Conservation (phyloP, 1,140 invertebrate species). For the Choristoneura fumiferana region DNA sequence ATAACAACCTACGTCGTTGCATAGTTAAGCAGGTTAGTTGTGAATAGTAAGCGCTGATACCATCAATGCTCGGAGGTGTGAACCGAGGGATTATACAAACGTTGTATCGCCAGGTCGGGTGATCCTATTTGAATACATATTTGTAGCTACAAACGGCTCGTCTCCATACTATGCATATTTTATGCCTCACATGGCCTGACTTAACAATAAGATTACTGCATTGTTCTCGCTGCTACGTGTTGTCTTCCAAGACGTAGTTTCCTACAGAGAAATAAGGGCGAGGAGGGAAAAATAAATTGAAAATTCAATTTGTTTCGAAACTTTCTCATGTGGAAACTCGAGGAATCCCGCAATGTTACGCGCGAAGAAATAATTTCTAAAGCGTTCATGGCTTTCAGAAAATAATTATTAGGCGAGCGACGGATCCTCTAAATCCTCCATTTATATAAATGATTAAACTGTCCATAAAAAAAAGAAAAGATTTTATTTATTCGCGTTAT, state of each 20-base stretch:
- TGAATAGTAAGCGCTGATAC: conserved; percentile 15
- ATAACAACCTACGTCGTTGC: conserved; percentile 12
- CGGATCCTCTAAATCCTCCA: background rate
- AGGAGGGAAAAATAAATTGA: background rate
- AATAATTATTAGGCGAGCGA: background rate
- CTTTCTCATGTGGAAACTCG: conserved; percentile 13
- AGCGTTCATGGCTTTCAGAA: background rate
- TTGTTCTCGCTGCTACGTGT: background rate
- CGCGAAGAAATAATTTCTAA: background rate
- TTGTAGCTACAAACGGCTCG: conserved; percentile 9
- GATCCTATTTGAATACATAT: conserved; percentile 15
- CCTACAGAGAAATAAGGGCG: background rate
- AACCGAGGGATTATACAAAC: conserved; percentile 17
- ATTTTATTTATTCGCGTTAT: background rate
- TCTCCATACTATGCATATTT: conserved; percentile 15
- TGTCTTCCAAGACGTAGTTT: no score
- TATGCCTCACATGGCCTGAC: background rate
- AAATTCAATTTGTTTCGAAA: conserved; percentile 7
- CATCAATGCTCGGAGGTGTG: conserved; percentile 16
- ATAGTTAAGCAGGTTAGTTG: conserved; percentile 15
- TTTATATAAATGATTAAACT: background rate
- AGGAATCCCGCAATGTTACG: background rate
- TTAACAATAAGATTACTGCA: conserved; percentile 6
- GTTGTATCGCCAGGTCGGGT: conserved; percentile 8
- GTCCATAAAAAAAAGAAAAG: background rate